A percentile compares a stretch with the other conserved stretches of the same genome.
phyloP scores from a whole-genome alignment of 2,888 invertebrate species.

The Cephus spinipes region DNA sequence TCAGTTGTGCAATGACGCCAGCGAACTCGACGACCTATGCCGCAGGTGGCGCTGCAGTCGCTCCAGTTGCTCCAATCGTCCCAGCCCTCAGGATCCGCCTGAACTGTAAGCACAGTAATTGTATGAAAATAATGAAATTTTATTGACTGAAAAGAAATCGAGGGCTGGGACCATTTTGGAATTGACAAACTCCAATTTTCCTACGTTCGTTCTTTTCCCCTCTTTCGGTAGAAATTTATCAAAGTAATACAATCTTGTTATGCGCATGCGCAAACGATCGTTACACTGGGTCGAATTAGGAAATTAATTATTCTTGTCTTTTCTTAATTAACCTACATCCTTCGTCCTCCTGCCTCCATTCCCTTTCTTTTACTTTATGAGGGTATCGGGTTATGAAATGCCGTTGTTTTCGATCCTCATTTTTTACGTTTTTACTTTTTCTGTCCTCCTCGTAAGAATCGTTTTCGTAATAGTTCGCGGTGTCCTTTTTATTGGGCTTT shows the following conservation, averaged over 20 bases:
- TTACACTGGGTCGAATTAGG: not conserved
- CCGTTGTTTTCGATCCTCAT: not conserved
- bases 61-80: slow-evolving; percentile 46
- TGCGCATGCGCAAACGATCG: too few relatives aligned
- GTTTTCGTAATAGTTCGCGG: not conserved
- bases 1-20: slow-evolving; percentile 45
- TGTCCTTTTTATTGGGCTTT: not conserved
- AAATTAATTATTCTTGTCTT: not conserved
- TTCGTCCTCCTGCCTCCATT: not conserved
- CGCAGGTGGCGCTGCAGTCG: slow-evolving; percentile 47
- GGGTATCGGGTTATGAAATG: not conserved
- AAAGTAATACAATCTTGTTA: too few relatives aligned
- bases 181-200: not conserved
- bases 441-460: not conserved
- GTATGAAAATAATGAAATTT: not conserved
- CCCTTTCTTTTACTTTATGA: not conserved
- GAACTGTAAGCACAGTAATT: not conserved
- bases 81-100: slow-evolving; percentile 20
- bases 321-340: not conserved
- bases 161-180: not conserved
- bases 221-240: too few relatives aligned
- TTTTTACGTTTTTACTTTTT: not conserved
- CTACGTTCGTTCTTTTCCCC: too few relatives aligned
- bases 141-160: not conserved
- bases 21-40: slow-evolving; percentile 46